These are phyloP conservation scores for Sympetrum striolatum DNA, from an alignment of 2,888 invertebrate genomes.

Conservation along the genomic window DNA sequence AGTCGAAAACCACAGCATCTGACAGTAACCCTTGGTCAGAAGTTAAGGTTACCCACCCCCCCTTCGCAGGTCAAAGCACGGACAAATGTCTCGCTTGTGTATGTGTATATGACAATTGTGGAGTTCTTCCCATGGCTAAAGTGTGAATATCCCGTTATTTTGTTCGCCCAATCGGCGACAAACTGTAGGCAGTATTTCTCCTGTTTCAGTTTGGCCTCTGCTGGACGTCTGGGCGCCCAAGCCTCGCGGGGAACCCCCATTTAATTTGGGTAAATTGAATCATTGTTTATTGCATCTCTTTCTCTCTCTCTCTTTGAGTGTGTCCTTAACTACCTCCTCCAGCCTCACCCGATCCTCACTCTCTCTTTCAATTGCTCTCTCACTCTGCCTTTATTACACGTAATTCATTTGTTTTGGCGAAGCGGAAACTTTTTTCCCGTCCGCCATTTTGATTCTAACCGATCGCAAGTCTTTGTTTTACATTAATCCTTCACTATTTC, in stretches of 20 bases:
- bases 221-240: constrained; percentile 37
- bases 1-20: not conserved
- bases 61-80: not conserved
- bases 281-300: constrained; percentile 28
- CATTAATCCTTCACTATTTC: not conserved
- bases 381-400: not conserved
- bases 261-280: constrained; percentile 41
- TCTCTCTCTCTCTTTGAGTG: not conserved
- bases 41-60: not conserved
- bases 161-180: constrained; percentile 12
- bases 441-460: not conserved
- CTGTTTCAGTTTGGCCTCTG: constrained; percentile 41
- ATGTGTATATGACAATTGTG: not conserved
- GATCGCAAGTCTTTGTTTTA: not conserved
- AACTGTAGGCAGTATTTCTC: constrained; percentile 32
- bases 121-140: not conserved
- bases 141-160: not conserved
- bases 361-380: not conserved
- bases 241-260: constrained; percentile 13
- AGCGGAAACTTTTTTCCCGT: not conserved
- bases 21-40: not conserved
- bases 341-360: not conserved
- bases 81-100: not conserved
- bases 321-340: not conserved
- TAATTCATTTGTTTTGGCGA: not conserved